These are phyloP conservation scores for Aramus guarauna DNA, from an alignment of 2,113 vertebrate genomes.

Conservation along the genomic window DNA sequence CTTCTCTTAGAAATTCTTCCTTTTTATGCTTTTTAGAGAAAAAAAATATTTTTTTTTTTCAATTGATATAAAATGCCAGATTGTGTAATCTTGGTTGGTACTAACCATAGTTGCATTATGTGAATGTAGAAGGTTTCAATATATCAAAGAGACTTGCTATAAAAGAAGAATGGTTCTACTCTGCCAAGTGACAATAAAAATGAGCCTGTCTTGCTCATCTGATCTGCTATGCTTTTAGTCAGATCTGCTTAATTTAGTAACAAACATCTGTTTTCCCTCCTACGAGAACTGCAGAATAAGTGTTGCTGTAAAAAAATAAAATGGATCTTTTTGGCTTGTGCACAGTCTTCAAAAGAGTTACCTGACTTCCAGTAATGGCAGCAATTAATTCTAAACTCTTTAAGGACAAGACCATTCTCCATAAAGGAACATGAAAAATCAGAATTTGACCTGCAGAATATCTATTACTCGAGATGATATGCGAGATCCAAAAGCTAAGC, in stretches of 20 bases:
- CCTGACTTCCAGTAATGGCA: not conserved
- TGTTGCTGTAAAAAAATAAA: not conserved
- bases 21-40: not conserved
- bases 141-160: not conserved
- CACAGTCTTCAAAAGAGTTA: not conserved
- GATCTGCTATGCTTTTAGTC: not conserved
- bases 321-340: not conserved
- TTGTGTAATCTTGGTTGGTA: not conserved
- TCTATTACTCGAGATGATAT: not conserved
- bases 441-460: not conserved
- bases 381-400: not conserved
- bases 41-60: not conserved
- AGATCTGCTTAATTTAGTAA: conserved; percentile 38
- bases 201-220: conserved; percentile 19
- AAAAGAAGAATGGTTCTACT: not conserved
- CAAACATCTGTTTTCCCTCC: conserved; percentile 42
- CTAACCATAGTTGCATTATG: not conserved
- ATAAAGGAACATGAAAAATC: not conserved
- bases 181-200: conserved; percentile 37
- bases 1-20: not conserved
- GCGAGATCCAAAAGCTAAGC: not conserved
- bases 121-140: not conserved
- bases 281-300: not conserved
- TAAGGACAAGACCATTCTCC: not conserved
- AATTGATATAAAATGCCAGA: not conserved